A percentile compares a stretch with the other conserved stretches of the same genome.
phyloP scores from a whole-genome alignment of 2,888 invertebrate species.

The Dryadula phaetusa region DNA sequence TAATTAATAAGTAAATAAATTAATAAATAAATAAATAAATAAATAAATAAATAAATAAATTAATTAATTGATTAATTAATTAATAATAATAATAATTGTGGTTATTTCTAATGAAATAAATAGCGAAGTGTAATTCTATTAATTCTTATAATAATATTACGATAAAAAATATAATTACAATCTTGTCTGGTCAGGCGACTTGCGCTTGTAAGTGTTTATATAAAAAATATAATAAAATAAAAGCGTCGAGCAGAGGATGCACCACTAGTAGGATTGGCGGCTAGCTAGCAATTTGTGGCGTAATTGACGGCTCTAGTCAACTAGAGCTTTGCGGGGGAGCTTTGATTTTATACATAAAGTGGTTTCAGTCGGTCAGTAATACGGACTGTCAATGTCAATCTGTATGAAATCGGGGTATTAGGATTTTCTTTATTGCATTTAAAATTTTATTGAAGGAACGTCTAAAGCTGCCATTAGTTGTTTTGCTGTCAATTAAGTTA shows the following conservation, averaged over 20 bases:
- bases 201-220: background rate
- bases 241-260: conserved; percentile 2
- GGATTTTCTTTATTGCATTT: conserved; percentile 1
- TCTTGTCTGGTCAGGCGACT: too few relatives aligned
- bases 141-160: too few relatives aligned
- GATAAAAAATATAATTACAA: too few relatives aligned
- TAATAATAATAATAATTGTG: too few relatives aligned
- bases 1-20: too few relatives aligned
- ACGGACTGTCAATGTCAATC: conserved; percentile 24
- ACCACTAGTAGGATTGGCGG: conserved; percentile 41
- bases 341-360: conserved; percentile 41
- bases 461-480: background rate
- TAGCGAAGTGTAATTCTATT: too few relatives aligned
- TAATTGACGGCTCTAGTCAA: conserved; percentile 50
- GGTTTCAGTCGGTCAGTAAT: conserved; percentile 34
- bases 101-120: too few relatives aligned
- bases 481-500: background rate
- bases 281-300: conserved; percentile 46
- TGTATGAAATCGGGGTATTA: background rate
- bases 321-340: conserved; percentile 42
- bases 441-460: background rate
- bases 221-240: conserved; percentile 4
- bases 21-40: too few relatives aligned
- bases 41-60: too few relatives aligned
- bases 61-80: too few relatives aligned